A percentile compares a stretch with the other conserved stretches of the same genome.
phyloP scores from a whole-genome alignment of 2,797 vertebrate genomes.

The Pyrocephalus nanus region DNA sequence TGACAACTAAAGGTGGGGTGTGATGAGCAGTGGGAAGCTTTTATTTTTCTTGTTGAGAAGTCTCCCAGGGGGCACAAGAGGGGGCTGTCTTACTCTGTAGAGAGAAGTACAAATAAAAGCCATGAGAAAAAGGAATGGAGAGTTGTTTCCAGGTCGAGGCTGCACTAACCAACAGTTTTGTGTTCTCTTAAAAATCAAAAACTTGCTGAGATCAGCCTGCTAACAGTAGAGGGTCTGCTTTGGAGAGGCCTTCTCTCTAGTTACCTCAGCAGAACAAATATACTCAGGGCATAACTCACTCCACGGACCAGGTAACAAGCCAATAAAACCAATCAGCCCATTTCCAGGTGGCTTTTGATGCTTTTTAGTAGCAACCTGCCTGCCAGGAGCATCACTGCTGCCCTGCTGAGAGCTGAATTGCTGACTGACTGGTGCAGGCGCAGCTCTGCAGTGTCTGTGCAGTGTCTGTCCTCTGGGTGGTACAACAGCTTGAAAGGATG shows the following conservation, averaged over 20 bases:
- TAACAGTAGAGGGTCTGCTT: background rate
- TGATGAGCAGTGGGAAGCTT: background rate
- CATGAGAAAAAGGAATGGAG: background rate
- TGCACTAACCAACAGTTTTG: background rate
- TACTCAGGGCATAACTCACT: background rate
- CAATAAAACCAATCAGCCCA: background rate
- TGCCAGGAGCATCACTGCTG: background rate
- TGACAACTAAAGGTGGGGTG: accelerated
- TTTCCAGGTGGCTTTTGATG: background rate
- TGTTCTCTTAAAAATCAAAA: background rate
- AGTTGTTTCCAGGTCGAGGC: background rate
- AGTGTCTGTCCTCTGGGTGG: background rate
- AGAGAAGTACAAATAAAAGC: background rate
- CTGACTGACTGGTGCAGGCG: background rate
- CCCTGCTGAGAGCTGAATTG: background rate
- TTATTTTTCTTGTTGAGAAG: background rate
- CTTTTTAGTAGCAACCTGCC: background rate
- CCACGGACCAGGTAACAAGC: background rate
- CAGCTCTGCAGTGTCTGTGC: background rate
- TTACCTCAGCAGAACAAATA: background rate
- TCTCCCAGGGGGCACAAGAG: accelerated
- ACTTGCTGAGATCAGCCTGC: background rate
- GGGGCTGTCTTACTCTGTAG: background rate
- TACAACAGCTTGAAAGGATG: background rate
- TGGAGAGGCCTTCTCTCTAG: background rate